These are phyloP conservation scores for Oreochromis grahami DNA, from an alignment of 2,797 vertebrate species.

Conservation along the genomic window DNA sequence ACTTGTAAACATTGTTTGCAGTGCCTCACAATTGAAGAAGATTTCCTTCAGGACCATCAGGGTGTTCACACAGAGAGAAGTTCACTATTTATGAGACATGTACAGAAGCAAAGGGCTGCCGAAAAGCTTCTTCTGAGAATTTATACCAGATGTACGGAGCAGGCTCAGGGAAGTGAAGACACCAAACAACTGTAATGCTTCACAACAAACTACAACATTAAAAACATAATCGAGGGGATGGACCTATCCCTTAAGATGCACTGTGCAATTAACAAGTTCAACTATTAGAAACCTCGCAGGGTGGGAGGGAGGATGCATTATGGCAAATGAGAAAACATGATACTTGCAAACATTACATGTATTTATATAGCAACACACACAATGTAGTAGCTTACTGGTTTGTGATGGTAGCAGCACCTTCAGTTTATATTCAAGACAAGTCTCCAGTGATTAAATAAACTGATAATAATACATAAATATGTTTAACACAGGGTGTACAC, in stretches of 20 bases:
- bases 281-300: not conserved
- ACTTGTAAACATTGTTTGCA: conserved; percentile 18
- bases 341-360: not conserved
- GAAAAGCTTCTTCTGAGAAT: conserved; percentile 9
- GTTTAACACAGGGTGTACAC: conserved; percentile 14
- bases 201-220: not conserved
- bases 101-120: not conserved
- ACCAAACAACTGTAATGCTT: not conserved
- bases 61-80: not conserved
- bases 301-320: not conserved
- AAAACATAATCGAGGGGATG: not conserved
- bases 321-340: not conserved
- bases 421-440: conserved; percentile 67
- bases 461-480: conserved; percentile 27
- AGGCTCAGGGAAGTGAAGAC: not conserved
- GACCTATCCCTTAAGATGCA: not conserved
- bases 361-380: conserved; percentile 30
- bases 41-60: not conserved
- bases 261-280: not conserved
- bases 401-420: conserved; percentile 85
- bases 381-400: conserved; percentile 49
- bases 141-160: not conserved
- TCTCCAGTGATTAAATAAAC: conserved; percentile 57
- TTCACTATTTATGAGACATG: not conserved
- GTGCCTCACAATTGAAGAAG: not conserved